Conservation (phyloP, 1,140 invertebrate genomes). For the Reticulitermes speratus region DNA sequence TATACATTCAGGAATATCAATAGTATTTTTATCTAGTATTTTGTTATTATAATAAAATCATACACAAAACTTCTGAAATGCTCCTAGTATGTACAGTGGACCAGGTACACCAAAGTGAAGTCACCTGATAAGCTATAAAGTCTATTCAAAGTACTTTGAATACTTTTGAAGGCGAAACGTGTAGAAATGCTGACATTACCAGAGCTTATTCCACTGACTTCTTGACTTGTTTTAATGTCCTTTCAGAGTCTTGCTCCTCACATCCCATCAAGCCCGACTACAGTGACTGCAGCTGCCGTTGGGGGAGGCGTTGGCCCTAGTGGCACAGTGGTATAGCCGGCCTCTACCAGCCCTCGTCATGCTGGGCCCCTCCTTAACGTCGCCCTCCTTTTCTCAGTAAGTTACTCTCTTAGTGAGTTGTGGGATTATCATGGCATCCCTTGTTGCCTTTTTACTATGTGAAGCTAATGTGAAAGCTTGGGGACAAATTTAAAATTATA, state of each 20-base stretch:
- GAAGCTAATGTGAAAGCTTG: neutral
- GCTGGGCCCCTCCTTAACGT: conserved; percentile 4
- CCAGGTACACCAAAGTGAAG: too few relatives aligned
- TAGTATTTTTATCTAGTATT: too few relatives aligned
- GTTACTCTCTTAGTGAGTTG: neutral
- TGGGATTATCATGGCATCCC: conserved; percentile 5
- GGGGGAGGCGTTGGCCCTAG: conserved; percentile 27
- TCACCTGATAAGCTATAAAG: neutral
- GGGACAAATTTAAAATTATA: neutral
- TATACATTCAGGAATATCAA: too few relatives aligned
- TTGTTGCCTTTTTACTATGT: neutral
- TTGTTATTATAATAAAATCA: too few relatives aligned
- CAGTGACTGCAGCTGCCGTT: conserved; percentile 32
- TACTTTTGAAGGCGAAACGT: neutral
- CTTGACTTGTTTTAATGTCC: neutral
- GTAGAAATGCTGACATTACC: neutral
- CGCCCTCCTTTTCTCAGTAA: conserved; percentile 10
- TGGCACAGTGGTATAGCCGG: conserved; percentile 33
- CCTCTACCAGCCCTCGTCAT: conserved; percentile 23
- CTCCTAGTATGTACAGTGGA: too few relatives aligned
- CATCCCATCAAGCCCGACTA: conserved; percentile 33
- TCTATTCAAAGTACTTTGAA: neutral
- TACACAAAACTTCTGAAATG: too few relatives aligned
- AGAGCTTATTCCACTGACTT: neutral
- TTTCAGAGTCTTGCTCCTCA: conserved; percentile 31